Base-by-base conservation (phyloP, 2,888 invertebrate species). In the Plemyria rubiginata region DNA sequence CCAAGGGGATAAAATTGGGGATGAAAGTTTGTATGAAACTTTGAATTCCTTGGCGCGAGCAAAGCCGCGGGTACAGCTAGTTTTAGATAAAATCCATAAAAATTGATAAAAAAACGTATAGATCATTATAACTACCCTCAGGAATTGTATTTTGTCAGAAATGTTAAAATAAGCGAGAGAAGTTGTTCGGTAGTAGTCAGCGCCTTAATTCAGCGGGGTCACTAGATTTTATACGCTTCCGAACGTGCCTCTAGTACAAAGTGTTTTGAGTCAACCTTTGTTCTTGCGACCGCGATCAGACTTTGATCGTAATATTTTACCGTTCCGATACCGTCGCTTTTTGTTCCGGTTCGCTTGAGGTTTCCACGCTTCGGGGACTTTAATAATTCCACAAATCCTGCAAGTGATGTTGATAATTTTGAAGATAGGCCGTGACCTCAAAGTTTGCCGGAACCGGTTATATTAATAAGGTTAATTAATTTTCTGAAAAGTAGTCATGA, bases 271-370 rank as follows among this genome's bases (percentile, higher is more conserved):
- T 54, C 45, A 66, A 61, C 60, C 70, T 80, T 79, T 78, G 76
- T 78, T 77, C 77, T 73, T 73, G 72, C 57, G 67, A 70, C 52
- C 70, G 69, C 68, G 75, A 75, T 78, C 78, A 73, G 74, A 71
- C 74, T 81, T 81, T 79, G 80, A 80, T 82, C 79, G 77, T 78
- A 80, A 82, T 83, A 84, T 79, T 81, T 83, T 71, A 80, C 75
- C 75, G 71, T 72, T 67, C 65, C 68, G 61, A 67, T 70, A 66
- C 72, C 68, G 67, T 65, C 73, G 78, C 71, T 79, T 83, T 85
- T 81, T 79, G 79, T 79, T 81, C 73, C 76, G 71, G 71, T 66
- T 66, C 70, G 77, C 73, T 79, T 77, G 74, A 75, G 77, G 75
- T 75, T 73, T 61, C 75, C 66, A 77, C 78, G 81, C 80, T 79